Evolutionary conservation across 2,888 invertebrate genomes (phyloP).

Genomic region (Aporophyla nigra): DNA sequence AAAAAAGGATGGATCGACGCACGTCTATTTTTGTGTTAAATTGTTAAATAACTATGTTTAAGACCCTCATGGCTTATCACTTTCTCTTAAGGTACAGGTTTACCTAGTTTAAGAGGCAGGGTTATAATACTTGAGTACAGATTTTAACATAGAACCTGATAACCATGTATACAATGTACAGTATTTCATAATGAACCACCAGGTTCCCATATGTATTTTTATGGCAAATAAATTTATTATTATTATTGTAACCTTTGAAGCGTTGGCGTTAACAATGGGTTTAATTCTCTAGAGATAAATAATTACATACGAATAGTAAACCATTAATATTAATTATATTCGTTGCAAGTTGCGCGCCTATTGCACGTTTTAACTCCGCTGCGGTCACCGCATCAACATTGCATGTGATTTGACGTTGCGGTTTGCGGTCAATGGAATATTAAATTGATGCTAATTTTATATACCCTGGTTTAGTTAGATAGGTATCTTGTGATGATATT

Average conservation of each 20-base stretch:
- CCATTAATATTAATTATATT: conserved; percentile 62
- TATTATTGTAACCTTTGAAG: not conserved
- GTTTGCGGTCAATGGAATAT: conserved; percentile 75
- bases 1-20: too few species aligned
- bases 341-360: conserved; percentile 60
- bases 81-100: too few species aligned
- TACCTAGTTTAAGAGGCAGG: too few species aligned
- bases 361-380: conserved; percentile 73
- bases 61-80: too few species aligned
- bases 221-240: too few species aligned
- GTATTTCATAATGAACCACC: too few species aligned
- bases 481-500: conserved; percentile 7
- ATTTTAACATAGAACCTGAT: too few species aligned
- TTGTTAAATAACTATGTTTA: too few species aligned
- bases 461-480: conserved; percentile 28
- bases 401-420: conserved; percentile 81
- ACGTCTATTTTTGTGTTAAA: too few species aligned
- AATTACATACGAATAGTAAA: conserved; percentile 38
- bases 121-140: too few species aligned
- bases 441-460: conserved; percentile 65
- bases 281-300: conserved; percentile 45
- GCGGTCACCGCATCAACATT: conserved; percentile 78
- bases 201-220: too few species aligned
- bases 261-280: not conserved
- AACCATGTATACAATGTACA: too few species aligned